Evolutionary conservation across 2,888 invertebrate species (phyloP), one percentile per base, ranked within the genome.

Genomic region (Clostera curtula): DNA sequence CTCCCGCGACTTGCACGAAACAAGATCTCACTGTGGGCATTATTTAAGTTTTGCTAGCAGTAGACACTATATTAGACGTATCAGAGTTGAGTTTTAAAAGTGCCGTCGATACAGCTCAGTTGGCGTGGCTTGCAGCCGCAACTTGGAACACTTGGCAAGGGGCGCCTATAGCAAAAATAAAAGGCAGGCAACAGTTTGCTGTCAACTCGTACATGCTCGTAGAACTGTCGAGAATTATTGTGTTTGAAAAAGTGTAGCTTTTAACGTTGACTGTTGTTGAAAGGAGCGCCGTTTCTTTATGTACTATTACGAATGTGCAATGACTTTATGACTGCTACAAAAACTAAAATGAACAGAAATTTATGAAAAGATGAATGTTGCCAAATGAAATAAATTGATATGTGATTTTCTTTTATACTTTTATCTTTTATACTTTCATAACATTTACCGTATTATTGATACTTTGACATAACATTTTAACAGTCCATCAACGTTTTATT

Each of bases 1-100:
- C 57, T 49, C 29, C 43, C 49, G 34, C 47, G 40, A 43, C 47
- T 49, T 47, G 39, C 32, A 62, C 61, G 62, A 67, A 71, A 68
- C 65, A 72, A 75, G 70, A 72, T 72, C 65, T 59, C n/a, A n/a
- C 63, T 62, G 58, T 68, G 69, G 67, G 71, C 68, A 72, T 79
- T 73, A 76, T 75, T 73, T 73, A 70, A 74, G 68, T 72, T 67
- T 60, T 54, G 59, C 63, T 54, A 55, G 66, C 59, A 58, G 56
- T 60, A 68, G 59, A 67, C 67, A 65, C 67, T 67, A 69, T 70
- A 67, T 68, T 68, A 70, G 68, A 61, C 56, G 73, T 72, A 71
- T 71, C 63, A 63, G 66, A 67, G 66, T 65, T 42, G 49, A 68
- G 58, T 75, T 75, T 63, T 72, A 63, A 68, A 74, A 77, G 70